Conservation (phyloP, 2,888 invertebrate genomes). For the Tenthredo mesomela region DNA sequence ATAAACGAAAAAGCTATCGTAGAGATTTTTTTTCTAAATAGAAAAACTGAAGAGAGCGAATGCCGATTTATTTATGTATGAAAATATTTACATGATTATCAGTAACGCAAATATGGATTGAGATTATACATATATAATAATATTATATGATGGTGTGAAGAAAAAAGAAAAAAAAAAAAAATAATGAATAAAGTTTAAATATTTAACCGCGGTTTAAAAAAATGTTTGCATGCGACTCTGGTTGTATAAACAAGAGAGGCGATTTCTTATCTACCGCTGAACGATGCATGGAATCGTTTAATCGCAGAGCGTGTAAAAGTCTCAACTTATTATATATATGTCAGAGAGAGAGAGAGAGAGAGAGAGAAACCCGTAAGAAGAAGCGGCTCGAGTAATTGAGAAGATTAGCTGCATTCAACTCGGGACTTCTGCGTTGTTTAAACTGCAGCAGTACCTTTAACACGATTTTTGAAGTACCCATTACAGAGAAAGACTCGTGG, state of each 20-base stretch:
- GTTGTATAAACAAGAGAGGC: not conserved
- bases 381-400: constrained; percentile 28
- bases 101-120: not conserved
- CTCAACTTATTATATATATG: not conserved
- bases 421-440: not conserved
- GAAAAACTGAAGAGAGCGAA: too few species aligned
- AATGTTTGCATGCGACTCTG: constrained; percentile 10
- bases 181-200: not conserved
- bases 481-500: constrained; percentile 7
- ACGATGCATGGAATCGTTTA: not conserved
- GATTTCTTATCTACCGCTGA: constrained; percentile 20
- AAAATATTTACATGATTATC: not conserved
- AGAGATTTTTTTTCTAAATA: too few species aligned
- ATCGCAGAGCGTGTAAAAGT: not conserved
- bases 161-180: not conserved
- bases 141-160: not conserved
- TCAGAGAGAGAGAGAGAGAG: not conserved
- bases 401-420: constrained; percentile 1
- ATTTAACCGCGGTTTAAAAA: constrained; percentile 11
- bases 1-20: too few species aligned
- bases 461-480: not conserved
- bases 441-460: not conserved
- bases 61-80: too few species aligned
- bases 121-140: not conserved
- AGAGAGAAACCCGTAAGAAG: not conserved